A percentile compares a stretch with the other conserved stretches of the same genome.
These are phyloP conservation scores for Penaeus vannamei DNA, from an alignment of 1,140 invertebrate genomes.

Conservation along the genomic window DNA sequence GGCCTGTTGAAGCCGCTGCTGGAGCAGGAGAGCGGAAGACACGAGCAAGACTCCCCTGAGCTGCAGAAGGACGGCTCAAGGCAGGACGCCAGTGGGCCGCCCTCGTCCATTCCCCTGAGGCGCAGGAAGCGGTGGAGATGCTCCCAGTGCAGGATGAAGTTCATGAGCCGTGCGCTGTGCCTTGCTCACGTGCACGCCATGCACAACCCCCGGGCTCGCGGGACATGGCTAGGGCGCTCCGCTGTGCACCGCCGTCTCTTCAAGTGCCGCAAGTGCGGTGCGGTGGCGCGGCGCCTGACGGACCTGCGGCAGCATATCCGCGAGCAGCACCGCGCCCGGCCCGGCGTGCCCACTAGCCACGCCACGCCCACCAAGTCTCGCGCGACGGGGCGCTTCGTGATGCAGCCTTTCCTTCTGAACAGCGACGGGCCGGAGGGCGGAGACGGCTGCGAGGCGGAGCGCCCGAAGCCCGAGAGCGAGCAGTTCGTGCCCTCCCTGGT, in stretches of 20 bases:
- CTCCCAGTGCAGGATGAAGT: slow-evolving; percentile 73
- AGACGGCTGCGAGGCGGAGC: background rate
- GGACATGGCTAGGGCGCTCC: slow-evolving; percentile 45
- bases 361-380: slow-evolving; percentile 71
- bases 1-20: slow-evolving; percentile 72
- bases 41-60: slow-evolving; percentile 12
- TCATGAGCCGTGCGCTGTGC: slow-evolving; percentile 71
- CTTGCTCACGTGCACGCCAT: slow-evolving; percentile 71
- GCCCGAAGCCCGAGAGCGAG: slow-evolving; percentile 68
- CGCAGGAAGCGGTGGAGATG: slow-evolving; percentile 70
- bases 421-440: slow-evolving; percentile 56
- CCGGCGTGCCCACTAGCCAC: slow-evolving; percentile 70
- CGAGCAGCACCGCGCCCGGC: slow-evolving; percentile 69
- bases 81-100: background rate
- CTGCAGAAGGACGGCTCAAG: slow-evolving; percentile 14
- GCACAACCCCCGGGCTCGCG: slow-evolving; percentile 69
- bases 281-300: slow-evolving; percentile 77
- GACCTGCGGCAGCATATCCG: slow-evolving; percentile 80
- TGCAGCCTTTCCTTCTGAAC: slow-evolving; percentile 89
- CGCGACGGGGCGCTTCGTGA: slow-evolving; percentile 75
- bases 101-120: slow-evolving; percentile 12
- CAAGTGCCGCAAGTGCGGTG: slow-evolving; percentile 81
- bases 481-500: slow-evolving; percentile 88
- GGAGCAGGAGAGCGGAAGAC: slow-evolving; percentile 30
- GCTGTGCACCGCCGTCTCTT: slow-evolving; percentile 68